These are phyloP conservation scores for Epizoanthus illoricatus DNA, from an alignment of 92 coral and sea anemone species.

Conservation along the genomic window DNA sequence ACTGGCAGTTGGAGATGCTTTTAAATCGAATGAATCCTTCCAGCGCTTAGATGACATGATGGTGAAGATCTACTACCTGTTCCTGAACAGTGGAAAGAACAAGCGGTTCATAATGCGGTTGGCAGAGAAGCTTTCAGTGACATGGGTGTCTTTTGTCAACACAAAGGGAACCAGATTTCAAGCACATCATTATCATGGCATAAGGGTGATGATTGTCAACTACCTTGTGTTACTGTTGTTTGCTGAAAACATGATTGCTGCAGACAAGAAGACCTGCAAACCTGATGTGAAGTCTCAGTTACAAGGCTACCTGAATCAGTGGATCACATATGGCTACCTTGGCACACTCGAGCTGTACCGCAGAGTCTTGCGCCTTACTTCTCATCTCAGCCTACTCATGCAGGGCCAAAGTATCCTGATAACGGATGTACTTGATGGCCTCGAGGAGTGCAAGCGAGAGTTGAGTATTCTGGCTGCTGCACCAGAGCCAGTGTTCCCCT, in stretches of 20 bases:
- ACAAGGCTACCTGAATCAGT: slow-evolving; percentile 37
- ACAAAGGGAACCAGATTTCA: slow-evolving; percentile 51
- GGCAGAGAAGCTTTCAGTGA: slow-evolving; percentile 54
- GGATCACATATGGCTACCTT: slow-evolving; percentile 46
- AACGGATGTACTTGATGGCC: slow-evolving; percentile 41
- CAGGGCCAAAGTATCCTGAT: slow-evolving; percentile 47
- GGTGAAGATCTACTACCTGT: slow-evolving; percentile 43
- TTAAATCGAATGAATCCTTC: slow-evolving; percentile 29
- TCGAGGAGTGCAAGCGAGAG: slow-evolving; percentile 46
- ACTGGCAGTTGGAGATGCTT: slow-evolving; percentile 6
- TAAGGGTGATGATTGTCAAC: slow-evolving; percentile 51
- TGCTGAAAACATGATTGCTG: slow-evolving; percentile 52
- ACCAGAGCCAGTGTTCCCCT: slow-evolving; percentile 44
- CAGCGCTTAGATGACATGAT: slow-evolving; percentile 25
- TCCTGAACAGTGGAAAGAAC: slow-evolving; percentile 46
- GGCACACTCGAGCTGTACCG: slow-evolving; percentile 49
- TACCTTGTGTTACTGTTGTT: slow-evolving; percentile 41
- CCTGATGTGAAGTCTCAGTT: slow-evolving; percentile 48
- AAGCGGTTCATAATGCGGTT: slow-evolving; percentile 46
- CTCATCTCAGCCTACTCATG: slow-evolving; percentile 53
- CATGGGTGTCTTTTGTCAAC: slow-evolving; percentile 47
- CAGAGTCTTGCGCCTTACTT: slow-evolving; percentile 51
- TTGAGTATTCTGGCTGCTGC: slow-evolving; percentile 40
- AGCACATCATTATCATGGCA: slow-evolving; percentile 55
- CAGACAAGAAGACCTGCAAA: slow-evolving; percentile 49